Base-by-base conservation (phyloP, 2,888 invertebrate genomes). In the Lycophotia porphyrea region DNA sequence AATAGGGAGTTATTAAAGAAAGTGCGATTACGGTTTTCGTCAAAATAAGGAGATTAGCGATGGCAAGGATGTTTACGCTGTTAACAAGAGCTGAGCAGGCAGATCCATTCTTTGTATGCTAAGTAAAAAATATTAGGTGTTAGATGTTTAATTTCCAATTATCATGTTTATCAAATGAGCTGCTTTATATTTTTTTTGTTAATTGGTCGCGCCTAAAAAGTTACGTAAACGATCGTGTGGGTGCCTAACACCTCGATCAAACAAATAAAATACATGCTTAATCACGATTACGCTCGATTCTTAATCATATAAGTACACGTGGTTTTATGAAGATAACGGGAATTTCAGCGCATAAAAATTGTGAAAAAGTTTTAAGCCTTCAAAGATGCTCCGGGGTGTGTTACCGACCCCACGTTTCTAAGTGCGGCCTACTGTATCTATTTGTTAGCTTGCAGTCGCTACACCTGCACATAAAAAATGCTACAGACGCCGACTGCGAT, bases 1-100 rank as follows among this genome's bases (percentile, higher is more conserved):
- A 90, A 91, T 89, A 88, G 88, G 88, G 88, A 90, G 91, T 94
- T 94, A 94, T 93, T 94, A 93, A 89, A 90, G 90, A 90, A 91
- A 92, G 89, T 90, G 80, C 80, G 76, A 83, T 87, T 85, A 85
- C 72, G 73, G 71, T 84, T 76, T 73, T 72, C 67, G 55, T 83
- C 74, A 64, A 71, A 71, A 42, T 85, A 80, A 77, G 74, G 74
- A 75, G 71, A 87, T 80, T 78, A 73, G 11, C n/a, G 39, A 5
- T 15, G 8, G 21, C 52, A 39, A 42, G 9, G 47, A 55, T 63
- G n/a, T 65, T 84, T 31, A 61, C 11, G n/a, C 24, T 47, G 24
- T 60, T 47, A 8, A 67, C 34, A 67, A 2, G 27, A 27, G 31
- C 31, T 11, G 7, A 9, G 31, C 15, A 39, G 52, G 39, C 15